Base-by-base conservation (phyloP, 2,113 vertebrate genomes). In the Passer domesticus region DNA sequence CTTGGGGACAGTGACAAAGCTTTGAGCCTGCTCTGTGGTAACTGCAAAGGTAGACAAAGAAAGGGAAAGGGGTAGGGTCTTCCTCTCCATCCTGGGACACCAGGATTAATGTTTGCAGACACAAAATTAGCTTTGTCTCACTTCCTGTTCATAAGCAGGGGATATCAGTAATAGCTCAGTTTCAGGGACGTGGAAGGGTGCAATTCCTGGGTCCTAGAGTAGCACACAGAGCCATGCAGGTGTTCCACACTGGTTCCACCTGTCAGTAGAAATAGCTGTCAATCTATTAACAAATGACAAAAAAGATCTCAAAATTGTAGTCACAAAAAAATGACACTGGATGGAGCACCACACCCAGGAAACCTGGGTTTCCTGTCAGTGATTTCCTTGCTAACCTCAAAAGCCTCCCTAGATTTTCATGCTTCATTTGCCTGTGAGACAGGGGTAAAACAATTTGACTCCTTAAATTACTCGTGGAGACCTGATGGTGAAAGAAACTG, bases 311-410 rank as follows among this genome's bases (percentile, higher is more conserved):
- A 91, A 39, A 92, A 78, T 12, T 94, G 94, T 88, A 94, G 80
- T 92, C 94, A 58, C 75, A 86, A 85, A 83, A 79, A 62, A 74
- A 47, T 90, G 63, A 94, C 94, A 92, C 90, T 93, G 96, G 90
- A 97, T 94, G 93, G 93, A 95, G 95, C 90, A 96, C 39, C 85
- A 74, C 28, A 77, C 15, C 39, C 72, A 67, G 53, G 63, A 83
- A 87, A 80, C 30, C 15, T 70, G 49, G 21, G 13, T 20, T 58
- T 92, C 56, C 62, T 78, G 24, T 11, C 30, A 13, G 67, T 55
- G 63, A 39, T 58, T 30, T 77, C 30, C 53, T 88, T 39, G 18
- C 12, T 72, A 18, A n/a, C 17, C 30, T 44, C 49, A n/a, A 58
- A 64, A 79, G 35, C 37, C 30, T 83, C 50, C 53, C 11, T 27